Conservation (phyloP, 2,113 vertebrate species). For the Aspiorhynchus laticeps region DNA sequence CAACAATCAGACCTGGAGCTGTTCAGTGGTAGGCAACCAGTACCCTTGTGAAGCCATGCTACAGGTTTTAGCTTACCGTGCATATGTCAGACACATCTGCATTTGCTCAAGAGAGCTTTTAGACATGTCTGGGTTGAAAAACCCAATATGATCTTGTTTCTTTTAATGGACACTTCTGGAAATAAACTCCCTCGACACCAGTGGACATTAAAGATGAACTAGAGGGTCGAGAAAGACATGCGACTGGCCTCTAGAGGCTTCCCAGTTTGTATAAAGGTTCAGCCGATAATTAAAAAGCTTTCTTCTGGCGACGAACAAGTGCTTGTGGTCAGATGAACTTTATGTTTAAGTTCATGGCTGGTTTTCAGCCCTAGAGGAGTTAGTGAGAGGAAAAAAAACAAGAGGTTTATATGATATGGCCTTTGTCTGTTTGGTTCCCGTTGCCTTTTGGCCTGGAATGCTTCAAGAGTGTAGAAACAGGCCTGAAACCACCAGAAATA, state of each 20-base stretch:
- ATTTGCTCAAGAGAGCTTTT: conserved; percentile 28
- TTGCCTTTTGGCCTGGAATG: conserved; percentile 56
- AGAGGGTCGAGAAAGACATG: conserved; percentile 4
- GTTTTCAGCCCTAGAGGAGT: conserved; percentile 31
- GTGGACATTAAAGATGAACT: conserved; percentile 22
- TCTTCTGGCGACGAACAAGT: conserved; percentile 51
- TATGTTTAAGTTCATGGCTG: conserved; percentile 45
- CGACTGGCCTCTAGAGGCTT: conserved; percentile 9
- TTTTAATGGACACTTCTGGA: conserved; percentile 22
- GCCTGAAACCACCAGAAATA: conserved; percentile 57
- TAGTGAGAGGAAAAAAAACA: conserved; percentile 31
- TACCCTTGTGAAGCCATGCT: not conserved
- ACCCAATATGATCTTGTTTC: conserved; percentile 19
- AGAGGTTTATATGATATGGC: conserved; percentile 40
- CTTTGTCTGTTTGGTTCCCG: conserved; percentile 40
- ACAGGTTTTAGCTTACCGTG: conserved; percentile 21
- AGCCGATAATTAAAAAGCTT: conserved; percentile 37
- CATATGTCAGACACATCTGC: conserved; percentile 11
- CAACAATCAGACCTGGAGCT: not conserved
- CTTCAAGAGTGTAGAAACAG: conserved; percentile 29
- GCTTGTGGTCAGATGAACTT: conserved; percentile 52
- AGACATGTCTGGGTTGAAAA: conserved; percentile 15
- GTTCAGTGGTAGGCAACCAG: not conserved
- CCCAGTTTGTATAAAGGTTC: conserved; percentile 37
- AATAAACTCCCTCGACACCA: not conserved